Base-by-base conservation (phyloP, 2,888 invertebrate species). In the Onthophagus sagittarius region DNA sequence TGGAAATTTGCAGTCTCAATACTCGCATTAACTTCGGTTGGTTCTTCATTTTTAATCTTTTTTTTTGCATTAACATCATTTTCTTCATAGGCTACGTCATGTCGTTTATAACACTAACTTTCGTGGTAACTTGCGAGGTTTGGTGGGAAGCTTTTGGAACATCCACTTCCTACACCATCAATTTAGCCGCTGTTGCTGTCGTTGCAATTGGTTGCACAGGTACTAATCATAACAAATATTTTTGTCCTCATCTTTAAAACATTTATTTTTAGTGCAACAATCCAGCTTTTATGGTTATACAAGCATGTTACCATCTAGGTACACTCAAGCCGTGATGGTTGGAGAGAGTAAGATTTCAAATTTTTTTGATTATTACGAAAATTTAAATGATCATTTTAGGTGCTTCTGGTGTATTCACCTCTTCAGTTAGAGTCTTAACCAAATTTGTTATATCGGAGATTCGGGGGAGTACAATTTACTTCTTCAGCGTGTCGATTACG, bases 201-300 rank as follows among this genome's bases (percentile, higher is more conserved):
- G 94, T 96, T 0, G 94, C 96, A 0, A 89, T 96, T 74, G 96
- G 96, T 4, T 96, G 96, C 81, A 96, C 96, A 84, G 90, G 90
- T 90, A 84, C 23, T 2, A 23, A 3, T 23, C 23, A 23, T 4
- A 53, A 53, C 9, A 15, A 6, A 15, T 67, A 6, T 67, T 67
- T 63, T 15, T 3, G 31, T 23, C 3, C 1, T 11, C 31, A 67
- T 15, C 2, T 1, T 67, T 67, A 7, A n/a, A 5, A 67, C 3
- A 15, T 71, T 32, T 75, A 72, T 72, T 76, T 78, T 77, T 81
- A 88, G 93, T 97, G 74, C 97, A 97, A 85, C 97, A 97, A 84
- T 96, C 96, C 0, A 96, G 96, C 82, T 97, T 96, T 85, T 97
- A 97, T 83, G 97, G 97, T 1, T 96, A 95, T 83, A 95, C 96